Conservation (phyloP, 2,888 invertebrate species). For the Hydropsyche betteni region DNA sequence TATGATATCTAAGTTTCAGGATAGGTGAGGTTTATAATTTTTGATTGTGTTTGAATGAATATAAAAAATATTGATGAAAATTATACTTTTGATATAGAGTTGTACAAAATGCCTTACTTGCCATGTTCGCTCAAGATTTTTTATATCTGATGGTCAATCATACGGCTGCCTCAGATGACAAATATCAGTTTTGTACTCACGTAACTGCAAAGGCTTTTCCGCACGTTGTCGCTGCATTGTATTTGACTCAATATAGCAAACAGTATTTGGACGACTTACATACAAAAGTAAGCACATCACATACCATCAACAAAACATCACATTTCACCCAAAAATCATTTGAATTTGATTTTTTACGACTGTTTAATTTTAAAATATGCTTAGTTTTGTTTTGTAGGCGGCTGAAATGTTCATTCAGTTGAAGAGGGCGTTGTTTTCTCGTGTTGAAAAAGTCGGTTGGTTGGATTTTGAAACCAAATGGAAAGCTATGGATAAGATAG, state of each 20-base stretch:
- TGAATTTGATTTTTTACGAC: not conserved
- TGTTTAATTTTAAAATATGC: conserved; percentile 44
- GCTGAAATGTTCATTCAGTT: conserved; percentile 58
- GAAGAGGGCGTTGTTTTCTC: conserved; percentile 59
- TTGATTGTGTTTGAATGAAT: not conserved
- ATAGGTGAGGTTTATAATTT: conserved; percentile 50
- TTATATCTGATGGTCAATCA: conserved; percentile 61
- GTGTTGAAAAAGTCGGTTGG: conserved; percentile 60
- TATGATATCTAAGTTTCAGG: conserved; percentile 52
- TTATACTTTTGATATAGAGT: conserved; percentile 55
- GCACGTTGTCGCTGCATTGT: conserved; percentile 60
- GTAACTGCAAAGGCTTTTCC: conserved; percentile 58
- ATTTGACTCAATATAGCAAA: conserved; percentile 60
- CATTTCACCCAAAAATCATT: too few relatives aligned
- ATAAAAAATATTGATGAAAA: too few relatives aligned
- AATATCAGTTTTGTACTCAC: conserved; percentile 56
- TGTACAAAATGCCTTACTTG: conserved; percentile 62
- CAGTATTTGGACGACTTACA: conserved; percentile 58
- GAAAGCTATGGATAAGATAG: conserved; percentile 59
- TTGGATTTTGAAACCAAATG: conserved; percentile 60
- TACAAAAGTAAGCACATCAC: conserved; percentile 56
- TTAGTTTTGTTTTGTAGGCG: conserved; percentile 53
- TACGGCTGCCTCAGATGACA: conserved; percentile 54
- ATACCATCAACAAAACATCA: not conserved
- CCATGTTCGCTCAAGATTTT: conserved; percentile 62